Evolutionary conservation across 2,888 invertebrate genomes (phyloP).

Genomic region (Pterostichus niger): DNA sequence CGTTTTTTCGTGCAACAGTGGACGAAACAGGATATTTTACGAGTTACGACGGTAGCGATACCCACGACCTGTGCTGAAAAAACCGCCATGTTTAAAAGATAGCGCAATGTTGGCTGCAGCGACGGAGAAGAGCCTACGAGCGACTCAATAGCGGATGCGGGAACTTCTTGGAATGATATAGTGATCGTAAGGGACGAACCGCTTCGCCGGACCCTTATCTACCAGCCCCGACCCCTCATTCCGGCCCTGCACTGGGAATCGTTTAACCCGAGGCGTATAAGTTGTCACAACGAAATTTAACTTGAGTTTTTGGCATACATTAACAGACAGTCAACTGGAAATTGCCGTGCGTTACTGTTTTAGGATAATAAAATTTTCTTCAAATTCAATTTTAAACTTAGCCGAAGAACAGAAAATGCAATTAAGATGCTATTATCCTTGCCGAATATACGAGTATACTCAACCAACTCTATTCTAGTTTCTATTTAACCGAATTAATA

Average conservation of each 20-base stretch:
- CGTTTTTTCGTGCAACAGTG: slow-evolving; percentile 49
- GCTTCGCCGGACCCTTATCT: slow-evolving; percentile 53
- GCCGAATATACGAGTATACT: not conserved
- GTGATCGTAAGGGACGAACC: slow-evolving; percentile 60
- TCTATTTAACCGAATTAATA: no score
- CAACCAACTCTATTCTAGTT: no score
- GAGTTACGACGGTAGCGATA: slow-evolving; percentile 45
- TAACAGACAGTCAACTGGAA: slow-evolving; percentile 21
- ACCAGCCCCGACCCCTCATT: not conserved
- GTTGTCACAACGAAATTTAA: slow-evolving; percentile 25
- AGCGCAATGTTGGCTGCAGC: slow-evolving; percentile 6
- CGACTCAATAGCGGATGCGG: slow-evolving; percentile 62
- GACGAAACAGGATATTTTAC: slow-evolving; percentile 55
- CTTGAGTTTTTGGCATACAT: slow-evolving; percentile 30
- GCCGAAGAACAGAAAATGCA: not conserved
- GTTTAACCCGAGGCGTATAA: slow-evolving; percentile 34
- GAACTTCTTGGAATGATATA: slow-evolving; percentile 64
- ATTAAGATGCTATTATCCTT: not conserved
- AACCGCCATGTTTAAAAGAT: slow-evolving; percentile 58
- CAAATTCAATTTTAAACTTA: slow-evolving; percentile 5
- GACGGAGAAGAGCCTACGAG: not conserved
- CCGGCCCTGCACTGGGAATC: slow-evolving; percentile 28
- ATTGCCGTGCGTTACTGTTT: not conserved
- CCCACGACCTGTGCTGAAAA: slow-evolving; percentile 41
- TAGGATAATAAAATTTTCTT: not conserved